Evolutionary conservation across 2,113 vertebrate species (phyloP).

Genomic region (Hydrolagus affinis): DNA sequence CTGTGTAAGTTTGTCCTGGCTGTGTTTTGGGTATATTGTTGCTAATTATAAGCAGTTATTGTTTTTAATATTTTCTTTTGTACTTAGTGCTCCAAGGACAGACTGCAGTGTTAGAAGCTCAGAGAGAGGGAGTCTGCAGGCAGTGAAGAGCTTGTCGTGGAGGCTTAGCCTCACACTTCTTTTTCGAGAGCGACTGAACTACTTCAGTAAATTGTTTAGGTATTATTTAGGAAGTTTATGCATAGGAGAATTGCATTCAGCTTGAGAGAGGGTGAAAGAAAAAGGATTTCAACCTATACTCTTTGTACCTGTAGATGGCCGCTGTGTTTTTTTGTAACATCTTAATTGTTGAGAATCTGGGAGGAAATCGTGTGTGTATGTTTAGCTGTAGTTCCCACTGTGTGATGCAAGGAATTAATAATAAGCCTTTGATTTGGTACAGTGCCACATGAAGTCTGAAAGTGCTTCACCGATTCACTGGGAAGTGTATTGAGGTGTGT

Average conservation of each 20-base stretch:
- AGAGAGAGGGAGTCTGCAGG: conserved; percentile 23
- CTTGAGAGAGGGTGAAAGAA: not conserved
- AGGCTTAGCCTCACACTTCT: conserved; percentile 22
- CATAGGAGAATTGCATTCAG: not conserved
- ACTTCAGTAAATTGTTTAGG: conserved; percentile 27
- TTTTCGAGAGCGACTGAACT: conserved; percentile 14
- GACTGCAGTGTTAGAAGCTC: conserved; percentile 23
- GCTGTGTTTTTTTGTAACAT: too few relatives aligned
- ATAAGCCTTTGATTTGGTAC: too few relatives aligned
- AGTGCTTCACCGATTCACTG: too few relatives aligned
- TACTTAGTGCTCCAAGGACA: conserved; percentile 21
- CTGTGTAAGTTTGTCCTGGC: too few relatives aligned
- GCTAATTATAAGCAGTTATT: not conserved
- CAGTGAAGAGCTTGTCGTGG: conserved; percentile 1
- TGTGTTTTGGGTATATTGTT: conserved; percentile 5
- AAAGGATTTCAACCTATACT: too few relatives aligned
- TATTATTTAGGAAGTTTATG: not conserved
- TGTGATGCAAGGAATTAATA: too few relatives aligned
- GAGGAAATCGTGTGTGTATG: too few relatives aligned
- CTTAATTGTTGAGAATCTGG: too few relatives aligned
- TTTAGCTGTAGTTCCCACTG: too few relatives aligned
- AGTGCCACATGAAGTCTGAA: too few relatives aligned
- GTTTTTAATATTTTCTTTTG: conserved; percentile 20
- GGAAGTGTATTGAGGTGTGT: too few relatives aligned
- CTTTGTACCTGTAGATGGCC: too few relatives aligned